A percentile compares a stretch with the other conserved stretches of the same genome.
Evolutionary conservation across 2,797 vertebrate genomes (phyloP).

Genomic region (Gymnothorax javanicus): DNA sequence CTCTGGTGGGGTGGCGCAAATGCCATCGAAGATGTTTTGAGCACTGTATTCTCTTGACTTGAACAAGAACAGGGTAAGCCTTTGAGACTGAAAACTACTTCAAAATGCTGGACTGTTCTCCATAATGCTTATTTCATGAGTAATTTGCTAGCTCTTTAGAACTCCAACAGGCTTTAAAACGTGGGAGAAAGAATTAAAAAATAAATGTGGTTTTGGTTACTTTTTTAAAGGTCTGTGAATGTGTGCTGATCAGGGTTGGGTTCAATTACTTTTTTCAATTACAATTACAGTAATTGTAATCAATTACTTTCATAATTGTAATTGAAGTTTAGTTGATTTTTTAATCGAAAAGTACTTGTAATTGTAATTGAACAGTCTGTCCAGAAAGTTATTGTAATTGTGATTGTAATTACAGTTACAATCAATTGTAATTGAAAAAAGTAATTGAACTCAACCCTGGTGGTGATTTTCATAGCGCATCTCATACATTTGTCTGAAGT

Average conservation of each 20-base stretch:
- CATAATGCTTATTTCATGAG: not conserved
- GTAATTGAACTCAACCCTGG: too few species aligned
- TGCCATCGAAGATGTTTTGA: not conserved
- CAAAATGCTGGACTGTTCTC: not conserved
- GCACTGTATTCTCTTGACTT: not conserved
- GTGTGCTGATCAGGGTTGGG: too few species aligned
- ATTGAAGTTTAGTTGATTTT: too few species aligned
- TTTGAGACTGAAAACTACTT: not conserved
- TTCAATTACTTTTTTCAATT: too few species aligned
- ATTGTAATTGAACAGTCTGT: too few species aligned
- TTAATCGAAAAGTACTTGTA: too few species aligned
- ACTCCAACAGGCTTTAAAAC: not conserved
- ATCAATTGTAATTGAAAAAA: too few species aligned
- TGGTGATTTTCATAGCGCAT: not conserved
- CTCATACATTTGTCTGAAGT: not conserved
- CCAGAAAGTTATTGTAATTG: too few species aligned
- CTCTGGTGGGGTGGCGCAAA: not conserved
- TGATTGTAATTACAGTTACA: too few species aligned
- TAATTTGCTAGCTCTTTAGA: not conserved
- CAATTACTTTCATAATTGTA: too few species aligned
- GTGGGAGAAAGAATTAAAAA: not conserved
- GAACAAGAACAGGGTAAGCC: not conserved
- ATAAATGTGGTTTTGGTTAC: not conserved
- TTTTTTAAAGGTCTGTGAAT: too few species aligned
- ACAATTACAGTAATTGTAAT: too few species aligned